Evolutionary conservation across 2,113 vertebrate genomes (phyloP), one percentile per base, ranked within the genome.

Genomic region (Anser brachyrhynchus): DNA sequence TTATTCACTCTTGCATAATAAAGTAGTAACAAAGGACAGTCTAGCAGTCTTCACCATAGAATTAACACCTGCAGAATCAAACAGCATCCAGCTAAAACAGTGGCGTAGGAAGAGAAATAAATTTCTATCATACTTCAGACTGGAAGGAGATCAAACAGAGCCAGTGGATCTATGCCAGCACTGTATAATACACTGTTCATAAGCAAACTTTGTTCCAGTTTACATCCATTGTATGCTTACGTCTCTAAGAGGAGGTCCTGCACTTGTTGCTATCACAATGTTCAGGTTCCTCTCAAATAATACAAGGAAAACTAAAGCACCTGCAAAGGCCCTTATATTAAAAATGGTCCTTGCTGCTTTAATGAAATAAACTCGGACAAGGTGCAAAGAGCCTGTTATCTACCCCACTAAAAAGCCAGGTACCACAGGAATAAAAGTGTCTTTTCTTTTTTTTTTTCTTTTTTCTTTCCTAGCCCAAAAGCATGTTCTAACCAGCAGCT

Each of bases 11-110:
- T 21, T 46, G 33, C 33, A 55, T 11, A 43, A 73, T 13, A 61
- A 29, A 93, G n/a, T 43, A 58, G 69, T 62, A 81, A 83, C 28
- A 52, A 61, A 33, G 25, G 26, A 29, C 43, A 83, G 39, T 20
- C 65, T 76, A 28, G 43, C 22, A 65, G 49, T 43, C 55, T 87
- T 87, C 64, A 72, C 29, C 44, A 80, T 13, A 58, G 41, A 93
- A 78, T 70, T 90, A 93, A 57, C 21, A 89, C 55, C 73, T 87
- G 52, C 49, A 83, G 65, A 94, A 90, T 72, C 49, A 79, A 93
- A 87, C 18, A 76, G 64, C 33, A 84, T 13, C 43, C 66, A 78
- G 37, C n/a, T 61, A 9, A 69, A 75, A 57, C n/a, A 70, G 21
- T 87, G 16, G 7, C 2, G 31, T 54, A 41, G 28, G 31, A 85